These are phyloP conservation scores for Rhopilema esculentum DNA, from an alignment of 30 jellyfish, hydroid and myxozoan genomes.

Conservation along the genomic window DNA sequence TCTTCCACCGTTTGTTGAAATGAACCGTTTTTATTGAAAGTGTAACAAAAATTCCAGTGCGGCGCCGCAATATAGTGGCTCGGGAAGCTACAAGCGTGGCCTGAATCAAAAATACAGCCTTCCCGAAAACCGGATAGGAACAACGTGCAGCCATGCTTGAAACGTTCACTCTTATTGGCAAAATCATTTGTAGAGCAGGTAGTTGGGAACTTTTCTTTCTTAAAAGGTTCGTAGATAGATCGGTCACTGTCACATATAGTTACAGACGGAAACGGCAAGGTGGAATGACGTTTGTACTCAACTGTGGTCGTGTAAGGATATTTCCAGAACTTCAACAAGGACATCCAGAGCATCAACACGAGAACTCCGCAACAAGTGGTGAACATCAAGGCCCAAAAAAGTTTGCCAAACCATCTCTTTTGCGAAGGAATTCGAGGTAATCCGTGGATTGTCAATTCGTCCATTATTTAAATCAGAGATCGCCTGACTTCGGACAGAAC, in stretches of 20 bases:
- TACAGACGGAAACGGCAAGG: constrained; percentile 4
- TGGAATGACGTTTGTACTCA: not conserved
- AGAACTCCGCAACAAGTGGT: not conserved
- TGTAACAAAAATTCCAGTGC: constrained; percentile 16
- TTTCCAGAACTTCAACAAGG: not conserved
- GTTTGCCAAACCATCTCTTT: not conserved
- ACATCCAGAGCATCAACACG: not conserved
- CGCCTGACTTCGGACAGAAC: no score
- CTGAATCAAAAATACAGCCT: not conserved
- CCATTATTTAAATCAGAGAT: no score
- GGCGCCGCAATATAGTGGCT: not conserved
- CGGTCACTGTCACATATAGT: constrained; percentile 34
- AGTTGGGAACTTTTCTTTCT: not conserved
- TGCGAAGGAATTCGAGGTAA: constrained; percentile 13
- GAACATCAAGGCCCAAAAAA: constrained; percentile 35
- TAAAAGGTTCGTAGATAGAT: no score
- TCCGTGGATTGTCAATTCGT: constrained; percentile 36
- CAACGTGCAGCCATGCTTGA: constrained; percentile 29
- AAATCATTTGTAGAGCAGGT: not conserved
- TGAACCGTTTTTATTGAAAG: constrained; percentile 29
- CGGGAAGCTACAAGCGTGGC: constrained; percentile 4
- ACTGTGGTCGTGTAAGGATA: not conserved
- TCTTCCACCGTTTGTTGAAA: not conserved
- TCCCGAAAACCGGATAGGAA: not conserved
- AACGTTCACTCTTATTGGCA: not conserved